phyloP scores from a whole-genome alignment of 2,797 vertebrate species.

The Rhabdophis nuchalis region DNA sequence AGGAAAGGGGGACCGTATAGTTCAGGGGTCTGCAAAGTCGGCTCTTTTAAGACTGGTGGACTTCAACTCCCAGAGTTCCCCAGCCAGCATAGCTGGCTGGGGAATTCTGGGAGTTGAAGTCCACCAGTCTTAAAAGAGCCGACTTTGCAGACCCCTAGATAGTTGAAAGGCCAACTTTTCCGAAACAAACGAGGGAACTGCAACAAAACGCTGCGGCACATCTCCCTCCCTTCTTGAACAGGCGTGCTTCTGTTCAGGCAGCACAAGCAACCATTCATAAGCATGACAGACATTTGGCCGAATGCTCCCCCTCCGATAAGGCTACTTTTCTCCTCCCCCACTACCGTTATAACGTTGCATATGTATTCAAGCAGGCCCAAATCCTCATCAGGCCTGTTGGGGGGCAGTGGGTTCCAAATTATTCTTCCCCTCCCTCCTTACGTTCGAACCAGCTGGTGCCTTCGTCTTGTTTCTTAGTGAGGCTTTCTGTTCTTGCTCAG shows the following conservation, averaged over 20 bases:
- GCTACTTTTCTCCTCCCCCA: not conserved
- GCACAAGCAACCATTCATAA: not conserved
- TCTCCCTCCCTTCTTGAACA: not conserved
- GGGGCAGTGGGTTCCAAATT: not conserved
- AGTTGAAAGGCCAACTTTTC: not conserved
- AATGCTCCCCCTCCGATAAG: not conserved
- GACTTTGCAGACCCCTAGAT: no score
- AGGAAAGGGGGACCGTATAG: not conserved
- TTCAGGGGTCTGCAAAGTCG: no score
- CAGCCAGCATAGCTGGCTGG: no score
- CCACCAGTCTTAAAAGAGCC: no score
- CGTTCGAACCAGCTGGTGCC: not conserved
- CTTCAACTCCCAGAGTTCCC: no score
- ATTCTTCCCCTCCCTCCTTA: not conserved
- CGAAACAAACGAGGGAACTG: not conserved
- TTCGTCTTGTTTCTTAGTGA: not conserved
- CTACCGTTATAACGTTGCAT: no score
- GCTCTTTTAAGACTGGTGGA: no score
- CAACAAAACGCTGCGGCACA: not conserved
- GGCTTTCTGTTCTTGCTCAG: not conserved
- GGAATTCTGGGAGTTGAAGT: no score
- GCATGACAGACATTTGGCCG: not conserved
- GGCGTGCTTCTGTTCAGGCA: not conserved
- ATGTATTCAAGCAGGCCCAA: not conserved
- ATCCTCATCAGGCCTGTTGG: not conserved